Evolutionary conservation across 2,113 vertebrate genomes (phyloP).

Genomic region (Oncorhynchus keta): DNA sequence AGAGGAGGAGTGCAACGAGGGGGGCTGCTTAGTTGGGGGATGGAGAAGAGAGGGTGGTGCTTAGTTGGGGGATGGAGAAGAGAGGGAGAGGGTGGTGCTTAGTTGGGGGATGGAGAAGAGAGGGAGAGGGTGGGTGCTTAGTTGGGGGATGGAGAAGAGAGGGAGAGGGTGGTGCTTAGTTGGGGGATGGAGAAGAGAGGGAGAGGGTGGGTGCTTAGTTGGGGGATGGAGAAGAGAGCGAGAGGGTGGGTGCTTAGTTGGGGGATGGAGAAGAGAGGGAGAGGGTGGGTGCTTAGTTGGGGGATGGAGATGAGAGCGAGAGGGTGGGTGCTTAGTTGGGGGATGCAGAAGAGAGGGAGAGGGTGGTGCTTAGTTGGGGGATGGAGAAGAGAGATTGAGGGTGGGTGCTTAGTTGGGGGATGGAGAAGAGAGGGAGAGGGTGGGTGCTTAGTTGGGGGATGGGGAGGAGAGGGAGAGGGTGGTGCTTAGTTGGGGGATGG

Average conservation of each 20-base stretch:
- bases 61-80: slow-evolving; percentile 6
- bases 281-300: not conserved
- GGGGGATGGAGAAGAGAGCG: slow-evolving; percentile 17
- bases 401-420: not conserved
- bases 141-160: slow-evolving; percentile 7
- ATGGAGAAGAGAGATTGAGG: slow-evolving; percentile 6
- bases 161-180: not conserved
- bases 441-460: no score
- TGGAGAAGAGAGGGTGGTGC: not conserved
- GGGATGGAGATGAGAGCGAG: slow-evolving; percentile 7
- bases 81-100: not conserved
- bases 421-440: not conserved
- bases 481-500: not conserved
- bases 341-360: slow-evolving; percentile 8
- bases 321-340: not conserved
- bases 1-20: not conserved
- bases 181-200: no score
- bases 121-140: not conserved
- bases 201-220: not conserved
- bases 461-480: not conserved
- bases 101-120: slow-evolving; percentile 7
- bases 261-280: not conserved
- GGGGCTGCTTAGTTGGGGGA: not conserved
- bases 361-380: not conserved
- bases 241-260: not conserved